Evolutionary conservation across 2,113 vertebrate genomes (phyloP).

Genomic region (Eulemur rufifrons): DNA sequence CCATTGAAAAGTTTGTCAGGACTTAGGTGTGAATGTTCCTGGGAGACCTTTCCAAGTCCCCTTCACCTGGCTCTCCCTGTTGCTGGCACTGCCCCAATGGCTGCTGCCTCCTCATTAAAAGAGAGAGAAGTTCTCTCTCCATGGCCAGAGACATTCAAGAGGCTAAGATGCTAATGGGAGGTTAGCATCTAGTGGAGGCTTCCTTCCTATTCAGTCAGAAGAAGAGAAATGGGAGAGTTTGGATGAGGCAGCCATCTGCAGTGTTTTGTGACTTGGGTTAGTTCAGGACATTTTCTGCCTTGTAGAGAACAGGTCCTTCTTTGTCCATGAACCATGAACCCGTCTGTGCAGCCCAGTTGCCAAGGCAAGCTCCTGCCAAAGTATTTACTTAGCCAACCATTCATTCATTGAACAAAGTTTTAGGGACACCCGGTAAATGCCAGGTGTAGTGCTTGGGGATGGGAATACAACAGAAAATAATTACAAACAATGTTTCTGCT

Average conservation of each 20-base stretch:
- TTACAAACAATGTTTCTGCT: not conserved
- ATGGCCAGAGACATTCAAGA: not conserved
- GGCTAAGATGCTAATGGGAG: not conserved
- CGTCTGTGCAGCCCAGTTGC: not conserved
- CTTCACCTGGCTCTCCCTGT: not conserved
- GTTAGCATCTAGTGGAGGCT: not conserved
- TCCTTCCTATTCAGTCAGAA: not conserved
- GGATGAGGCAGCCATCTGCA: not conserved
- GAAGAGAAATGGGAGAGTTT: not conserved
- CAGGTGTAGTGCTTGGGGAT: not conserved
- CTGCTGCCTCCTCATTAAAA: not conserved
- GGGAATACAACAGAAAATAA: not conserved
- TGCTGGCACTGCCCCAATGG: not conserved
- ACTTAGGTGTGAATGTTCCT: not conserved
- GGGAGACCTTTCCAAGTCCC: not conserved
- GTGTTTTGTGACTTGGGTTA: not conserved
- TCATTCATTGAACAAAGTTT: not conserved
- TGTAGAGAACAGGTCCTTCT: slow-evolving; percentile 11
- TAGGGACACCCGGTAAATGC: not conserved
- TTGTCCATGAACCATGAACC: not conserved
- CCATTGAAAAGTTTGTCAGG: not conserved
- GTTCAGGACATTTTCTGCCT: not conserved
- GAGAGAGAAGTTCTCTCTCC: not conserved
- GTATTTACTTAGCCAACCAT: not conserved
- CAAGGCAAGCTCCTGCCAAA: not conserved